phyloP scores from a whole-genome alignment of 2,113 vertebrate species.

The Malurus elegans region DNA sequence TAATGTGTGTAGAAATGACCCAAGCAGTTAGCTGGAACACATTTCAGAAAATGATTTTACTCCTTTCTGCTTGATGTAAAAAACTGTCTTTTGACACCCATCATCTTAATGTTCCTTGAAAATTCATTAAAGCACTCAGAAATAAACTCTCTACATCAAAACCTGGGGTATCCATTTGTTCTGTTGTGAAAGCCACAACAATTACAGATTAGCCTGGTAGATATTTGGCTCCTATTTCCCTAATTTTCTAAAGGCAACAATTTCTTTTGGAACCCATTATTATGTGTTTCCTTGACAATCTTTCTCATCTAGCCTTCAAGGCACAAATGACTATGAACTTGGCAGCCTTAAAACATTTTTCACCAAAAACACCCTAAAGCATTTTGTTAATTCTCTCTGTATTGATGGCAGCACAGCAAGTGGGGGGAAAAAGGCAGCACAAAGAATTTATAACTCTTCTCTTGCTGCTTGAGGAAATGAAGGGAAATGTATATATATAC shows the following conservation, averaged over 20 bases:
- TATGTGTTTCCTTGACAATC: constrained; percentile 43
- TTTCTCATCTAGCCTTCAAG: constrained; percentile 6
- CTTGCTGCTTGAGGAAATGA: neutral
- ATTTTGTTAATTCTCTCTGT: constrained; percentile 27
- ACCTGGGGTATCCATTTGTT: neutral
- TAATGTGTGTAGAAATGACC: neutral
- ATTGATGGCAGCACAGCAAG: neutral
- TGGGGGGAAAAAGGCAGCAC: neutral
- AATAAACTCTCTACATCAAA: constrained; percentile 20
- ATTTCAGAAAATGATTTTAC: neutral
- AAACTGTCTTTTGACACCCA: neutral
- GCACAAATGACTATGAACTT: neutral
- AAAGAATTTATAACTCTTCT: neutral
- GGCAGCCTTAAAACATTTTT: constrained; percentile 12
- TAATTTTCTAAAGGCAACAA: constrained; percentile 25
- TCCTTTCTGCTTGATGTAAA: neutral
- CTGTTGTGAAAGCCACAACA: constrained; percentile 8
- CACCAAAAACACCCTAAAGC: neutral
- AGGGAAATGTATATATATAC: no score
- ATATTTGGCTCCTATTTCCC: neutral
- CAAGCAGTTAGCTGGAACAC: neutral
- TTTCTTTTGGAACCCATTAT: constrained; percentile 38
- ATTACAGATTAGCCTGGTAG: constrained; percentile 20
- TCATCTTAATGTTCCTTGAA: neutral
- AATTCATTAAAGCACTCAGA: constrained; percentile 33